Conservation (phyloP, 23 tunicate genomes). For the Styela clava region DNA sequence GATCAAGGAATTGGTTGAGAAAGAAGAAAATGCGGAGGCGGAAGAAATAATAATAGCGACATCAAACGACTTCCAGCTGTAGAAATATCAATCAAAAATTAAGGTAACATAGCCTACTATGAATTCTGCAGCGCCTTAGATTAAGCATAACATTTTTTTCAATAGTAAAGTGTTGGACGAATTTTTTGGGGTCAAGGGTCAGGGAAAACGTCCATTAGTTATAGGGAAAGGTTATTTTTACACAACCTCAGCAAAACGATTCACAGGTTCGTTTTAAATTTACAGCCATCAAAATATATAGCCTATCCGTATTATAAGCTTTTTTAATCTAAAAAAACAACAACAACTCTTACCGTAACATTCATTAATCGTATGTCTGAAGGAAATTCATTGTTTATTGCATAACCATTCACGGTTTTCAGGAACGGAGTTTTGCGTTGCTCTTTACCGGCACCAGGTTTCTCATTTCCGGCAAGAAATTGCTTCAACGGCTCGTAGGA, state of each 20-base stretch:
- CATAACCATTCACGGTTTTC: background rate
- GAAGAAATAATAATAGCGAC: constrained; percentile 6
- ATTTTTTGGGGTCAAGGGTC: too few relatives aligned
- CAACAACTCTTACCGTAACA: constrained; percentile 4
- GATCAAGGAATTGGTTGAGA: background rate
- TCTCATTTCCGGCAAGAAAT: constrained; percentile 36
- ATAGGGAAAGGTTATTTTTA: too few relatives aligned
- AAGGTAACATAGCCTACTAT: constrained; percentile 23
- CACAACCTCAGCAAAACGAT: too few relatives aligned
- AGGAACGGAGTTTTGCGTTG: background rate
- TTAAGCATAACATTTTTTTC: too few relatives aligned
- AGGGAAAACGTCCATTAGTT: too few relatives aligned
- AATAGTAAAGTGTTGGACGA: too few relatives aligned
- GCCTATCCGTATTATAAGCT: too few relatives aligned
- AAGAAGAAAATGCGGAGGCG: background rate
- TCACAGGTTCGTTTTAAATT: too few relatives aligned
- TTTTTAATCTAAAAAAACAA: too few relatives aligned
- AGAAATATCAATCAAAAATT: constrained; percentile 59
- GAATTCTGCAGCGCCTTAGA: background rate
- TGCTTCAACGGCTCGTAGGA: constrained; percentile 63
- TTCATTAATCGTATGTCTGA: constrained; percentile 1
- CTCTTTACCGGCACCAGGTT: background rate
- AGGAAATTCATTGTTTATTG: constrained; percentile 5
- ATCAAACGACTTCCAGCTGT: constrained; percentile 50
- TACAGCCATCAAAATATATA: too few relatives aligned